Evolutionary conservation across 2,888 invertebrate species (phyloP).

Genomic region (Caenorhabditis imperialis): DNA sequence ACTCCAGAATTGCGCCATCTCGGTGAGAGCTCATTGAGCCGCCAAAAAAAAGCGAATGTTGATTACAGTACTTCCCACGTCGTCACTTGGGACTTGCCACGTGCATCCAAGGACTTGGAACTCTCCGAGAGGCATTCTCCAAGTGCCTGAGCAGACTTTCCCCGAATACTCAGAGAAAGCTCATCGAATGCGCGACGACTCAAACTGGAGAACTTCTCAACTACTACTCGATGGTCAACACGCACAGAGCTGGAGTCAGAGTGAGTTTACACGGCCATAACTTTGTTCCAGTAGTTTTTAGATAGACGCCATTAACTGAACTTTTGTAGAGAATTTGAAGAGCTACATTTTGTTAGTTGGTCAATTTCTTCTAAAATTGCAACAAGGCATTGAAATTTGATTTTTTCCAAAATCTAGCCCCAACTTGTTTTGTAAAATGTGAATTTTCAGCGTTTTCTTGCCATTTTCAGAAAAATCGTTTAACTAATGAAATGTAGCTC

Average conservation of each 20-base stretch:
- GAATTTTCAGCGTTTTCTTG: too few species aligned
- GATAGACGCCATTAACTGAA: neutral
- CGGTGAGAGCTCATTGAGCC: constrained; percentile 57
- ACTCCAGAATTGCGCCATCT: constrained; percentile 77
- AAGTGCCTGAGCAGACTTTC: constrained; percentile 74
- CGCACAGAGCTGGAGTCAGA: constrained; percentile 74
- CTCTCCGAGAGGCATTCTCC: constrained; percentile 73
- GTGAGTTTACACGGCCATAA: constrained; percentile 33
- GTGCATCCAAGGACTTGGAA: constrained; percentile 75
- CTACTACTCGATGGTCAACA: constrained; percentile 77
- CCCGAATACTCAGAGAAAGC: constrained; percentile 74
- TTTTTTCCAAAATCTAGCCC: too few species aligned
- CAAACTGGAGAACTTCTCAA: constrained; percentile 77
- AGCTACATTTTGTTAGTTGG: too few species aligned
- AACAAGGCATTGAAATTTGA: too few species aligned
- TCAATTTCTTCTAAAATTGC: too few species aligned
- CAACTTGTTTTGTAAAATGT: too few species aligned
- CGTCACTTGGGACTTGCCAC: constrained; percentile 76
- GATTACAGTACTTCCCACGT: constrained; percentile 70
- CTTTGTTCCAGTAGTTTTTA: neutral
- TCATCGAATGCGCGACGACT: constrained; percentile 74
- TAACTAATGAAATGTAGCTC: too few species aligned
- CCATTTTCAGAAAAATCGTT: too few species aligned
- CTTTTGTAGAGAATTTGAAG: too few species aligned
- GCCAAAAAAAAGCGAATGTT: neutral